Percentiles rank a stretch among this genome's conserved stretches.
Evolutionary conservation across 1,140 invertebrate species (phyloP).

Genomic region (Ptiloglossa arizonensis): DNA sequence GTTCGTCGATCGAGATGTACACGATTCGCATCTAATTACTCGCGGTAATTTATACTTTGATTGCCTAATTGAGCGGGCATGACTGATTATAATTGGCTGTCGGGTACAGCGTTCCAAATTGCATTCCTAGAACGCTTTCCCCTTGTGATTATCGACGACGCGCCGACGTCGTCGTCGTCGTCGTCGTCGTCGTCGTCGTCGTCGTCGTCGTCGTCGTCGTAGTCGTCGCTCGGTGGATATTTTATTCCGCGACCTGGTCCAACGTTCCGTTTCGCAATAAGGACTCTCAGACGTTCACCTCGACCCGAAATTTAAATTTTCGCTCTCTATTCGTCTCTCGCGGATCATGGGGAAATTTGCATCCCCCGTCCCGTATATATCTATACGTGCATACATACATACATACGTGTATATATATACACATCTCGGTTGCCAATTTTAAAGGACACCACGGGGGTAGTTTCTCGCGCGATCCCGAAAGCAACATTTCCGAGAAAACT

Average conservation of each 20-base stretch:
- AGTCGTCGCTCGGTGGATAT: not conserved
- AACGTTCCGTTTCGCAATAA: too few species aligned
- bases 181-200: too few species aligned
- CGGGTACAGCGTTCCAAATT: constrained; percentile 37
- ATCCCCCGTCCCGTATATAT: too few species aligned
- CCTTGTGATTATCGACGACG: constrained; percentile 22
- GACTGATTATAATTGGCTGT: constrained; percentile 61
- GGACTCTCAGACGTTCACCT: not conserved
- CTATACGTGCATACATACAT: too few species aligned
- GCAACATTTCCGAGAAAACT: constrained; percentile 50
- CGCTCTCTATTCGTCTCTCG: too few species aligned
- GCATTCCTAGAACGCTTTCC: constrained; percentile 41
- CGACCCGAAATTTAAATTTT: not conserved
- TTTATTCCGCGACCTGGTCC: not conserved
- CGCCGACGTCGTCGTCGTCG: too few species aligned
- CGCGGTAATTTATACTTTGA: constrained; percentile 34
- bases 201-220: too few species aligned
- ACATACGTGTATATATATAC: too few species aligned
- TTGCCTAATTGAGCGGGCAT: constrained; percentile 59
- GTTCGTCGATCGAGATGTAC: not conserved
- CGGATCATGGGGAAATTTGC: too few species aligned
- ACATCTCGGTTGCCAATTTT: not conserved
- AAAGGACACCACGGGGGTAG: too few species aligned
- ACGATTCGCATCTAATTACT: constrained; percentile 32
- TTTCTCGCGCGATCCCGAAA: constrained; percentile 10